Base-by-base conservation (phyloP, 1,140 invertebrate genomes). In the Acromyrmex echinatior region DNA sequence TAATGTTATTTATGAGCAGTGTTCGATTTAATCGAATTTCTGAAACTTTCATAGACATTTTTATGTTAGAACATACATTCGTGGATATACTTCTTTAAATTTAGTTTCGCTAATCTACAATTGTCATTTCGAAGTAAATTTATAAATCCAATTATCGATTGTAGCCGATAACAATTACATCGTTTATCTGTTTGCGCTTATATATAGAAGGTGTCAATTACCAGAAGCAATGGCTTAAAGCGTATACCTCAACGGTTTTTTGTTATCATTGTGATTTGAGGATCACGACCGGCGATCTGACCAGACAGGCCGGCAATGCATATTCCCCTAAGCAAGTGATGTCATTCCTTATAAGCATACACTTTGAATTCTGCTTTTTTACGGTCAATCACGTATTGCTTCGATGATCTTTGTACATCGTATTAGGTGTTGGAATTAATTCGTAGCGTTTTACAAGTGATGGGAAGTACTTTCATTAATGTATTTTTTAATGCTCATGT, bases 231-330 rank as follows among this genome's bases (percentile, higher is more conserved):
- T n/a, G 56, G 45, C 70, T 51, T 65, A 58, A 56, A 49, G 53
- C 58, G 14, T 60, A 18, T 71, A 63, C 28, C 28, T 80, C 66
- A 58, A 31, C 16, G 49, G 56, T 87, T 90, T 90, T 89, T 89
- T 87, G 68, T 88, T 86, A 87, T 90, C n/a, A n/a, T n/a, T n/a
- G n/a, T n/a, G n/a, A n/a, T n/a, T n/a, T 78, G 88, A 91, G 86
- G 89, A 92, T 91, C 80, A 89, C 86, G 79, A 91, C 78, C 73
- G 73, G 79, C 31, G 91, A 91, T 82, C 91, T 79, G 82, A 86
- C 87, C 88, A 93, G 91, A 92, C 91, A 92, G 88, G 88, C 88
- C 90, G 91, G 89, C 92, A 88, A 92, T 86, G 82, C 68, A 73
- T 90, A 90, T 91, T 84, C 73, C 82, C 74, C 71, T 90, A 74